These are phyloP conservation scores for Lypha dubia DNA, from an alignment of 2,888 invertebrate genomes.

Conservation along the genomic window DNA sequence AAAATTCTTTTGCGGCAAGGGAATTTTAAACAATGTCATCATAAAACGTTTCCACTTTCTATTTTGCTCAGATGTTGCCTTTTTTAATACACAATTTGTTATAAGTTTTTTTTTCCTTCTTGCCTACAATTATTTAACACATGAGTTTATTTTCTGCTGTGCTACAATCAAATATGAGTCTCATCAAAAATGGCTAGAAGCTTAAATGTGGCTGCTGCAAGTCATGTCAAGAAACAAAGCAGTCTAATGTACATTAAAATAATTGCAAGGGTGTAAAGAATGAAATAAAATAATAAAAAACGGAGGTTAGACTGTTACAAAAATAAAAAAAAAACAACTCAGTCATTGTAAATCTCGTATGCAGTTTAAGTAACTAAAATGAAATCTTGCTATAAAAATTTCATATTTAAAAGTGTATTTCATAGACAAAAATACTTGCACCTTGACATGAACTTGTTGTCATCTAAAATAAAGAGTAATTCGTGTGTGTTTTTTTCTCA, in stretches of 20 bases:
- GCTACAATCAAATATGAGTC: slow-evolving; percentile 6
- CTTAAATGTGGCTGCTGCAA: slow-evolving; percentile 48
- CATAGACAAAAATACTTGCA: slow-evolving; percentile 11
- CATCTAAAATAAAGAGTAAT: slow-evolving; percentile 24
- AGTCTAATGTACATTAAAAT: slow-evolving; percentile 83
- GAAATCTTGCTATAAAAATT: slow-evolving; percentile 13
- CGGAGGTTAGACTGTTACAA: too few species aligned
- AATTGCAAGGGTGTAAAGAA: slow-evolving; percentile 76
- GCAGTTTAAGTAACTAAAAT: slow-evolving; percentile 28
- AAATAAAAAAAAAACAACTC: background rate
- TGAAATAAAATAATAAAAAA: background rate
- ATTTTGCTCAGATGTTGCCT: slow-evolving; percentile 29
- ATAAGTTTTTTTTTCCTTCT: background rate
- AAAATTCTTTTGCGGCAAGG: slow-evolving; percentile 2
- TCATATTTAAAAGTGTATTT: slow-evolving; percentile 7
- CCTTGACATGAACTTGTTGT: slow-evolving; percentile 43
- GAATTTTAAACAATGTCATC: slow-evolving; percentile 56
- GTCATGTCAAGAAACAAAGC: slow-evolving; percentile 71
- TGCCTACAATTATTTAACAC: slow-evolving; percentile 52
- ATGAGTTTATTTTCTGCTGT: slow-evolving; percentile 11
- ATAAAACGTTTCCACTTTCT: slow-evolving; percentile 38
- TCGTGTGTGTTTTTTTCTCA: background rate
- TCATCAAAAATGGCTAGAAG: slow-evolving; percentile 27
- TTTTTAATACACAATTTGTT: slow-evolving; percentile 28
- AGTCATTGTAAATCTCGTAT: background rate